phyloP scores from a whole-genome alignment of 2,888 invertebrate species.

The Seira ritae region DNA sequence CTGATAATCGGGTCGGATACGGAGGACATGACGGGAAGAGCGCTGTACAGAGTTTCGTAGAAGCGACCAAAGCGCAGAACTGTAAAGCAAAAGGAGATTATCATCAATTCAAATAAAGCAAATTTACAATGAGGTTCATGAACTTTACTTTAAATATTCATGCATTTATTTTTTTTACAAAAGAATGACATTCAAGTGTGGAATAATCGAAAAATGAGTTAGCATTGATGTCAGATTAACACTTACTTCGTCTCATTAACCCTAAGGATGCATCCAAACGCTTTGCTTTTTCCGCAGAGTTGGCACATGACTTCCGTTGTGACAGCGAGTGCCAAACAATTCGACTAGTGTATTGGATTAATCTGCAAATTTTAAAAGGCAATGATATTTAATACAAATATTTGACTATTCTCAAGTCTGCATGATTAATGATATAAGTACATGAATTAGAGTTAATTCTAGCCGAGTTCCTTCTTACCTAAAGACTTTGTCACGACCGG shows the following conservation, averaged over 20 bases:
- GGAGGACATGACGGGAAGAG: slow-evolving; percentile 79
- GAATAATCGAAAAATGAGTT: too few relatives aligned
- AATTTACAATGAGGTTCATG: too few relatives aligned
- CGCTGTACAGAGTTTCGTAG: slow-evolving; percentile 86
- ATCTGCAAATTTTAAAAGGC: slow-evolving; percentile 80
- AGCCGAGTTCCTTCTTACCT: too few relatives aligned
- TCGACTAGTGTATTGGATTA: slow-evolving; percentile 88
- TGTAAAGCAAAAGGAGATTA: slow-evolving; percentile 76
- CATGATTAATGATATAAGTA: too few relatives aligned
- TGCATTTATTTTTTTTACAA: too few relatives aligned
- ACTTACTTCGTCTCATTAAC: slow-evolving; percentile 89
- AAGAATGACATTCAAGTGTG: neutral
- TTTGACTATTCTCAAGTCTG: too few relatives aligned
- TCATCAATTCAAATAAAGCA: slow-evolving; percentile 1
- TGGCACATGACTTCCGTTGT: slow-evolving; percentile 80
- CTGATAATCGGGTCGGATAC: slow-evolving; percentile 86
- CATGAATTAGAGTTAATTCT: too few relatives aligned
- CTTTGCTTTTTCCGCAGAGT: slow-evolving; percentile 85
- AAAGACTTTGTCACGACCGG: slow-evolving; percentile 72
- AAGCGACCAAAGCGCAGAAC: slow-evolving; percentile 91
- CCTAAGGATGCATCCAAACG: slow-evolving; percentile 88
- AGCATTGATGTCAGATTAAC: too few relatives aligned
- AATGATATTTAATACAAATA: slow-evolving; percentile 28
- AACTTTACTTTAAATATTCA: neutral
- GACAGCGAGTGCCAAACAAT: slow-evolving; percentile 87